These are phyloP conservation scores for Platycercus adscitus DNA, from an alignment of 2,113 vertebrate genomes.

Conservation along the genomic window DNA sequence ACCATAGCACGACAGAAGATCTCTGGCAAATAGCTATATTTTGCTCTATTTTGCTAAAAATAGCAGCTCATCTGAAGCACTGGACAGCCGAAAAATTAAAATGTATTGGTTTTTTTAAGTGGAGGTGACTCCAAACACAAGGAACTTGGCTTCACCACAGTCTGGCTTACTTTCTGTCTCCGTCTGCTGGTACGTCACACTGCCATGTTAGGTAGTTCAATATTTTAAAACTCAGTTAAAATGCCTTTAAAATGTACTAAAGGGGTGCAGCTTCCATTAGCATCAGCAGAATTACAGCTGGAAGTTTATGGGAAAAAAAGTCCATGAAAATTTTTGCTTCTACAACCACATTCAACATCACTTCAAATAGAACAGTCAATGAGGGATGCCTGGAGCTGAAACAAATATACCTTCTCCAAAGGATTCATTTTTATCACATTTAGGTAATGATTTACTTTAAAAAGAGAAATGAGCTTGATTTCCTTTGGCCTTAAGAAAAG, in stretches of 20 bases:
- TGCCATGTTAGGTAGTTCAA: neutral
- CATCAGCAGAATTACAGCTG: neutral
- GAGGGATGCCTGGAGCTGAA: neutral
- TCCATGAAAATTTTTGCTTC: neutral
- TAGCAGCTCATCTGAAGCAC: neutral
- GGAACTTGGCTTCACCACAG: neutral
- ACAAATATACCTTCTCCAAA: neutral
- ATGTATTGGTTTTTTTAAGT: neutral
- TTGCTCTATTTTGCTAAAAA: neutral
- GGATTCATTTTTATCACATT: neutral
- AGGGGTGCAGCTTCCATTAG: neutral
- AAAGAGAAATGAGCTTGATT: neutral
- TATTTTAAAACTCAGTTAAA: neutral
- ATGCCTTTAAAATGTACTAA: neutral
- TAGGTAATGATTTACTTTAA: constrained; percentile 4
- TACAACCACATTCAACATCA: rapidly evolving
- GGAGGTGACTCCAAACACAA: neutral
- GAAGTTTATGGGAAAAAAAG: neutral
- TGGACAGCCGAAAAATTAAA: neutral
- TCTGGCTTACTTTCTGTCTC: neutral
- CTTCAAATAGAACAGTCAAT: neutral
- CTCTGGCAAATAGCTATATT: neutral
- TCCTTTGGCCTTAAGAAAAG: neutral
- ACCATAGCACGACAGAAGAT: neutral
- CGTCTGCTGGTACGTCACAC: neutral